Evolutionary conservation across 2,888 invertebrate genomes (phyloP), one percentile per base, ranked within the genome.

Genomic region (Beris chalybata): DNA sequence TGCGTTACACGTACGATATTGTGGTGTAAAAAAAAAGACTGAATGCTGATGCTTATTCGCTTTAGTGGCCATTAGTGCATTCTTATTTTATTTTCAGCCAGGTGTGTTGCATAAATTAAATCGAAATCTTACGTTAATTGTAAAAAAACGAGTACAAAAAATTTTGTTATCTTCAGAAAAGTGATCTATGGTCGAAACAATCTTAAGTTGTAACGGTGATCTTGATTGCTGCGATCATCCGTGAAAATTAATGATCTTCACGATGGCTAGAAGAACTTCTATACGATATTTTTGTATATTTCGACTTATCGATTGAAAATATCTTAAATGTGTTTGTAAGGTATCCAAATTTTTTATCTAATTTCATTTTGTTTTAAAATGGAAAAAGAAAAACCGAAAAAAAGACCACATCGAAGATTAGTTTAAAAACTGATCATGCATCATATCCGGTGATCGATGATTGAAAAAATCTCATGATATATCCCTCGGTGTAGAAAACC

Each of bases 381-480:
- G 5, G 38, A 38, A 38, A 38, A 9, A 38, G 9, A 38, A 9
- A 38, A 38, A 38, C 38, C 5, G 38, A 9, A 38, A 38, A 38
- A 38, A 38, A 38, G 3, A 7, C 32, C 9, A 7, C 38, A 7
- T 38, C 9, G 9, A 38, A 38, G 38, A 38, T 38, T 5, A 38
- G 38, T 38, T 38, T 38, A 38, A 9, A 38, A 38, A 38, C 38
- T 38, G 38, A 38, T 38, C 47, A n/a, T 11, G 45, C 58, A 47
- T 58, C 50, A 52, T 44, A 59, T 59, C 59, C 59, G 48, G 59
- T 59, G 59, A 59, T 59, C 59, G 50, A 59, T 59, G 59, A 59
- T 59, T 59, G 59, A 59, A 59, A 44, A n/a, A 12, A n/a, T 44
- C 9, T 9, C 44, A 44, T n/a, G n/a, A n/a, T 44, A 44, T 44